phyloP scores from a whole-genome alignment of 2,797 vertebrate species.

The Bovichtus variegatus region DNA sequence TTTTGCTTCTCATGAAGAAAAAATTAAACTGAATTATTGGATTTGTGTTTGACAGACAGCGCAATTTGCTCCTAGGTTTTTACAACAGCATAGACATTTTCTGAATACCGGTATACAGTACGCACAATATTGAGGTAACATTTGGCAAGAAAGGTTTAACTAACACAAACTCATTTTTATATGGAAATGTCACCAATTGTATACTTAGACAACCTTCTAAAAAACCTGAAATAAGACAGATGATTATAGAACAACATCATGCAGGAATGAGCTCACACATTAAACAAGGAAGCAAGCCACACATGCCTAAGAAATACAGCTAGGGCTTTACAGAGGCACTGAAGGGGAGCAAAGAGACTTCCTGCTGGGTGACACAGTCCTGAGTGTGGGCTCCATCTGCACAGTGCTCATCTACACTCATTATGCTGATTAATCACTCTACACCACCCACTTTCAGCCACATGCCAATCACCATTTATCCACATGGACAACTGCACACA shows the following conservation, averaged over 20 bases:
- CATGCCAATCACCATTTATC: conserved; percentile 83
- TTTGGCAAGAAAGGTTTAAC: conserved; percentile 23
- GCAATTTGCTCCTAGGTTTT: not conserved
- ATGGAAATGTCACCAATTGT: conserved; percentile 36
- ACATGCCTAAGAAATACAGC: conserved; percentile 51
- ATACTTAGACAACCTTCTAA: conserved; percentile 10
- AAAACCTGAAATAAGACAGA: conserved; percentile 18
- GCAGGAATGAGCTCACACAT: conserved; percentile 44
- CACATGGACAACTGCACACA: conserved; percentile 72
- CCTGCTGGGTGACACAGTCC: conserved; percentile 79
- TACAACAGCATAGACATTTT: not conserved
- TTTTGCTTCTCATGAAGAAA: not conserved
- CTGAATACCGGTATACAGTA: not conserved
- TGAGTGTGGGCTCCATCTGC: conserved; percentile 81
- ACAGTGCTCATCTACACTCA: conserved; percentile 79
- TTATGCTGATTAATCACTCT: conserved; percentile 83
- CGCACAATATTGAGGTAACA: not conserved
- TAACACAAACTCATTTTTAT: too few species aligned
- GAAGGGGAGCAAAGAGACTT: conserved; percentile 65
- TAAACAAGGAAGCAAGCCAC: conserved; percentile 37
- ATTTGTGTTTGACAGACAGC: conserved; percentile 5
- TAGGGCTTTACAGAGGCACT: conserved; percentile 49
- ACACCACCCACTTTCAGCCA: conserved; percentile 79
- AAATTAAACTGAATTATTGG: not conserved
- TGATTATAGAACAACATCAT: conserved; percentile 40